These are phyloP conservation scores for Pomatostomus ruficeps DNA, from an alignment of 2,113 vertebrate species.

Conservation along the genomic window DNA sequence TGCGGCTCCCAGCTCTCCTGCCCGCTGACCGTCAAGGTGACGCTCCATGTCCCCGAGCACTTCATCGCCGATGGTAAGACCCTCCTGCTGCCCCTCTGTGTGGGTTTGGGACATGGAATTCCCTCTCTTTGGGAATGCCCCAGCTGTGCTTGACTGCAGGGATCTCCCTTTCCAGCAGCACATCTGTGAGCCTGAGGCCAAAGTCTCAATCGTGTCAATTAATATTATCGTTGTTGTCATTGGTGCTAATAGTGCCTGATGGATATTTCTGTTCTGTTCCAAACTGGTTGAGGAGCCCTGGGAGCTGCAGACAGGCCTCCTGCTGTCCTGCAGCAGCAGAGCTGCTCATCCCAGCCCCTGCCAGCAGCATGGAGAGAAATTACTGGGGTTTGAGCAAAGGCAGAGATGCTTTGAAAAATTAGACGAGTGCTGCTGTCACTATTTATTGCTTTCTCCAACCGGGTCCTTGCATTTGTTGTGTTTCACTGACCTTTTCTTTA, in stretches of 20 bases:
- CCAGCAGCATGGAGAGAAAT: background rate
- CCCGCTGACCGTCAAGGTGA: slow-evolving; percentile 94
- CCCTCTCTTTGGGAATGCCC: background rate
- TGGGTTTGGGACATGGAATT: background rate
- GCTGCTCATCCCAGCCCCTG: background rate
- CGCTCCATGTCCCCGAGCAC: slow-evolving; percentile 94
- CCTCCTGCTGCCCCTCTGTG: fast-evolving
- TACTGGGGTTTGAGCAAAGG: background rate
- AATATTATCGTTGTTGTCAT: background rate
- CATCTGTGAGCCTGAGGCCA: background rate
- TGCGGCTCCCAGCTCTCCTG: slow-evolving; percentile 93
- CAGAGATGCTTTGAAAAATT: slow-evolving; percentile 27
- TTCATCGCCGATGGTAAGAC: slow-evolving; percentile 97
- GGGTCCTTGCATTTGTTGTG: slow-evolving; percentile 39
- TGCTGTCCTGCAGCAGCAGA: background rate
- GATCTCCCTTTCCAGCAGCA: background rate
- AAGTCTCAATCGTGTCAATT: background rate
- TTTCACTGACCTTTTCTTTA: slow-evolving; percentile 65
- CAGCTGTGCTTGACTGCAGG: background rate
- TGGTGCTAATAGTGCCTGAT: background rate
- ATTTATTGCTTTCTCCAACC: slow-evolving; percentile 40
- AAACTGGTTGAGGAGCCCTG: fast-evolving
- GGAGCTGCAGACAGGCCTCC: background rate
- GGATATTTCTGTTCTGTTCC: background rate
- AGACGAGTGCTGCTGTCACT: slow-evolving; percentile 31